Conservation (phyloP, 2,888 invertebrate species). For the Eretmocerus hayati region DNA sequence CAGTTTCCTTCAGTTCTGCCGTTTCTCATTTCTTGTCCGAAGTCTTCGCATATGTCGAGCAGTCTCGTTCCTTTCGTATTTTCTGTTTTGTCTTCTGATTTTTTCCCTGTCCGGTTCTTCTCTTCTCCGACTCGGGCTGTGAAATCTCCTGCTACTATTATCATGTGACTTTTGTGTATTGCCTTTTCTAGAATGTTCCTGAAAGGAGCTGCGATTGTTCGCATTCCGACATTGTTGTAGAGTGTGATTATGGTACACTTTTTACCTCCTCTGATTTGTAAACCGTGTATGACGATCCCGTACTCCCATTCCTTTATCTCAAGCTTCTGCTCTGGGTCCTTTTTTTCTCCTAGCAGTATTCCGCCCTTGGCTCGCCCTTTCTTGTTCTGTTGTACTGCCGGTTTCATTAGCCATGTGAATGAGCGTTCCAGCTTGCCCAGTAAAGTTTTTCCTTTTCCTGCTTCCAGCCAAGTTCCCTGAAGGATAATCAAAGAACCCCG, state of each 20-base stretch:
- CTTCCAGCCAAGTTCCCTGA: too few relatives aligned
- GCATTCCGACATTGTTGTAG: not conserved
- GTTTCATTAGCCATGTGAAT: too few relatives aligned
- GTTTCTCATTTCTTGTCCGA: not conserved
- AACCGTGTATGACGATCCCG: too few relatives aligned
- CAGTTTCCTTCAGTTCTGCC: not conserved
- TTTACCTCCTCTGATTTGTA: too few relatives aligned
- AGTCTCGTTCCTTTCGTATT: not conserved
- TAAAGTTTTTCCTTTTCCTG: too few relatives aligned
- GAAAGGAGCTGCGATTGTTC: not conserved
- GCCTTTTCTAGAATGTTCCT: not conserved
- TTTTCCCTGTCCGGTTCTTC: not conserved
- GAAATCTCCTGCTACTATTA: not conserved
- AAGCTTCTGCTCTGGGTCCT: too few relatives aligned
- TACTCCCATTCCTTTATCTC: too few relatives aligned
- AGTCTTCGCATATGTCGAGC: not conserved
- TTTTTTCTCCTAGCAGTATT: too few relatives aligned
- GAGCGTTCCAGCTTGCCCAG: too few relatives aligned
- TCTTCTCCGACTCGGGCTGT: not conserved
- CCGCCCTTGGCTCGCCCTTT: too few relatives aligned
- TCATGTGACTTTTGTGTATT: not conserved
- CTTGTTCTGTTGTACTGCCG: too few relatives aligned
- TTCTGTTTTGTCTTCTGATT: not conserved
- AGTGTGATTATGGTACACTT: not conserved
- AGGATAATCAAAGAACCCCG: too few relatives aligned